Base-by-base conservation (phyloP, 2,113 vertebrate genomes). In the Ardeotis arabs region DNA sequence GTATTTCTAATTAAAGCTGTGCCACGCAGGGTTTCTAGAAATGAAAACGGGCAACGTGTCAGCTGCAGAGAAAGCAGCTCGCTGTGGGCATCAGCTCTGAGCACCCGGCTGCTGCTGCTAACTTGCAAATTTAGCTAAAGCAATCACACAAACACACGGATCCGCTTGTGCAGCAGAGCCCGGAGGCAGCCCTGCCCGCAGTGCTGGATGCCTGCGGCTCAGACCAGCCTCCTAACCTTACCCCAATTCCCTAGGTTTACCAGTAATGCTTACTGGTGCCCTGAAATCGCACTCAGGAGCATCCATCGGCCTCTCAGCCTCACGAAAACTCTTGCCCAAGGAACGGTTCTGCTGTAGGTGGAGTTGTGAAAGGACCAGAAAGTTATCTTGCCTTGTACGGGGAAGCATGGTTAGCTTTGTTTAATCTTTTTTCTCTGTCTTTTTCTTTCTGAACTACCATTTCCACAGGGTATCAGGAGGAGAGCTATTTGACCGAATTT, bases 401-500 rank as follows among this genome's bases (percentile, higher is more conserved):
- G 1, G 55, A 33, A 37, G 24, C 23, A 5, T 0, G 0, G 47
- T 25, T 12, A 20, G 12, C 28, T 62, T 5, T 9, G 12, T 1
- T 37, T 1, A 3, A 0, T 22, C 14, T 39, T 29, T 29, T 69
- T 31, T 52, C 41, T 37, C 66, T 56, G 45, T 3, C 17, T 7
- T 37, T 20, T 41, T 4, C 53, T 35, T 11, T 21, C 63, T 81
- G 14, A 80, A 45, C 45, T 87, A 6, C 83, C n/a, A 1, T 72
- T n/a, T 55, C 73, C 56, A 9, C 97, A 99, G 99, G 53, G 99
- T 99, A 55, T 99, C 99, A 2, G 99, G 99, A 3, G 99, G 99
- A 24, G 99, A 99, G 97, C 98, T 99, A 18, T 99, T 99, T 68
- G 99, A 99, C 95, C 98, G 99, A 20, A 99, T 99, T 74, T 78